Conservation (phyloP, 2,113 vertebrate species). For the Sebastes schlegelii region DNA sequence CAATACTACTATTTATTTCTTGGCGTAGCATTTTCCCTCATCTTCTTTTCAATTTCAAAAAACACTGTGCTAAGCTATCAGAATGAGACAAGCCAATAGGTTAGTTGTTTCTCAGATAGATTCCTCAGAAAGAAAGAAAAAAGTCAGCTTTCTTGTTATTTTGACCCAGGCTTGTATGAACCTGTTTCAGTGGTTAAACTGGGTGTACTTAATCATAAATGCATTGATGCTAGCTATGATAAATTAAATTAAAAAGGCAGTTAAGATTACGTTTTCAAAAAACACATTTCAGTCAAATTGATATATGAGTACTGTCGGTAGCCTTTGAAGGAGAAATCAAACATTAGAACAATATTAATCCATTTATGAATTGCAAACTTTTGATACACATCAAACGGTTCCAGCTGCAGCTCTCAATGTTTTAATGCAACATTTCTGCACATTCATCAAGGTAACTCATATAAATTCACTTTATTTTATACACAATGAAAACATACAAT, state of each 20-base stretch:
- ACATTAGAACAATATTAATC: neutral
- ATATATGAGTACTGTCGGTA: neutral
- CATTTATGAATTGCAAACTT: neutral
- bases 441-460: slow-evolving; percentile 1
- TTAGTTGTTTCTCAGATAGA: neutral
- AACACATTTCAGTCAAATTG: neutral
- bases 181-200: neutral
- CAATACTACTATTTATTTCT: too few species aligned
- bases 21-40: too few species aligned
- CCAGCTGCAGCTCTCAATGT: neutral
- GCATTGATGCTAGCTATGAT: neutral
- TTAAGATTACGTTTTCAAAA: neutral
- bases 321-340: neutral
- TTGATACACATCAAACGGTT: neutral
- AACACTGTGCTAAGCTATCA: neutral
- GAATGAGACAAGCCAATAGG: neutral
- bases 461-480: slow-evolving; percentile 48
- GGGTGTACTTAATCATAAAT: neutral
- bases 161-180: neutral
- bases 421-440: slow-evolving; percentile 5
- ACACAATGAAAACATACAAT: slow-evolving; percentile 26
- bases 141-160: neutral
- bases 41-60: neutral
- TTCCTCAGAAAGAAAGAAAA: neutral
- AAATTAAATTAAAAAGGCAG: neutral